Evolutionary conservation across 2,113 vertebrate genomes (phyloP), one percentile per base, ranked within the genome.

Genomic region (Nothobranchius kuhntae): DNA sequence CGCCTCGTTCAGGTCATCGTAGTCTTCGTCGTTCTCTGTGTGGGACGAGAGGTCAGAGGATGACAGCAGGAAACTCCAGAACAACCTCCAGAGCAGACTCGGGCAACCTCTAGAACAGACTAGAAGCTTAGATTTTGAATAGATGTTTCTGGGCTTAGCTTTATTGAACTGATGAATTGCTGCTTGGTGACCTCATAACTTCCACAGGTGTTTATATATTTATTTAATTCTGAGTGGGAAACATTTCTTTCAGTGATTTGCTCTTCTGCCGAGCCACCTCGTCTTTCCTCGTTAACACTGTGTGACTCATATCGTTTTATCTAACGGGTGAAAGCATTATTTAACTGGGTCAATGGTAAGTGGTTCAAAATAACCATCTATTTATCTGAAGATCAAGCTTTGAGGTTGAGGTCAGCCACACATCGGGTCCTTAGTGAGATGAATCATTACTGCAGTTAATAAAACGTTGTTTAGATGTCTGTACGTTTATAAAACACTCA

Each of bases 1-100:
- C 0, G 95, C 94, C 54, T 93, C 93, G 2, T 90, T 88, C 78
- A 99, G 86, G 47, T 96, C 95, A 5, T 91, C 82, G 9, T 91
- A 93, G 61, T 99, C 98, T 6, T 83, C 90, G 14, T 96, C 94
- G 0, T 88, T 93, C 85, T 97, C 98, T 99, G 89, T 5, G 63
- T 53, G 35, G 4, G 11, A 57, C 3, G 40, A 2, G 11, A 10
- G 9, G 44, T 61, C 10, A 48, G 48, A 14, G 44, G 30, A 13
- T 14, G 1, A 9, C 9, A 13, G 36, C 7, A 9, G 36, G 5
- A 45, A 30, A 8, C 14, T 9, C 59, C 17, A 24, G 11, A 55
- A 4, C 30, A 30, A 30, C 30, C 30, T 30, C 30, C 4, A 30
- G 30, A 30, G 4, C 30, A 30, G 4, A 3, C 30, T 30, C 30